Conservation (phyloP, 2,797 vertebrate species). For the Neomorphus geoffroyi region DNA sequence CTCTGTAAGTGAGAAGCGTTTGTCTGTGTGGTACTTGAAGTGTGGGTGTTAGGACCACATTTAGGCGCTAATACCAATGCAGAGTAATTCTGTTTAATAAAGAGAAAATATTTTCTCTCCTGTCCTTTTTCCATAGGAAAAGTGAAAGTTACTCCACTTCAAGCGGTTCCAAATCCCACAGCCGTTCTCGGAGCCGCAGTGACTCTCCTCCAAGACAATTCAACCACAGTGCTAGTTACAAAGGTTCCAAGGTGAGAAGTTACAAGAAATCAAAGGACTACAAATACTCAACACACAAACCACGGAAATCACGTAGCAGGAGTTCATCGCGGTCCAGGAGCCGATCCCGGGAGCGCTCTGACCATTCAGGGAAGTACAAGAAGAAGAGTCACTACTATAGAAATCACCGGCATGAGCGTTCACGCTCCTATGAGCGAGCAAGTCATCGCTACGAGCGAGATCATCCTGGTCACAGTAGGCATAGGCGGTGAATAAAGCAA, state of each 20-base stretch:
- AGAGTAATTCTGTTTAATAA: background rate
- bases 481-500: slow-evolving; percentile 68
- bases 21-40: fast-evolving
- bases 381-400: slow-evolving; percentile 80
- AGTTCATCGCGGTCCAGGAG: slow-evolving; percentile 78
- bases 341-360: slow-evolving; percentile 75
- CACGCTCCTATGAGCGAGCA: slow-evolving; percentile 74
- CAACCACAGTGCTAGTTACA: slow-evolving; percentile 66
- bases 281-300: slow-evolving; percentile 67
- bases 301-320: slow-evolving; percentile 49
- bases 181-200: slow-evolving; percentile 80
- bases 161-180: slow-evolving; percentile 80
- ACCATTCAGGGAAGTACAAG: slow-evolving; percentile 78
- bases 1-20: background rate
- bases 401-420: slow-evolving; percentile 71
- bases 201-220: slow-evolving; percentile 79
- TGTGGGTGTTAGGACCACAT: background rate
- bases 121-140: slow-evolving; percentile 56
- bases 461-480: slow-evolving; percentile 76
- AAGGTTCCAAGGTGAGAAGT: slow-evolving; percentile 70
- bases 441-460: slow-evolving; percentile 77
- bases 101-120: fast-evolving
- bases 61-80: background rate
- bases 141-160: slow-evolving; percentile 79
- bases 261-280: slow-evolving; percentile 77